Base-by-base conservation (phyloP, 2,888 invertebrate species). In the Eristalis pertinax region DNA sequence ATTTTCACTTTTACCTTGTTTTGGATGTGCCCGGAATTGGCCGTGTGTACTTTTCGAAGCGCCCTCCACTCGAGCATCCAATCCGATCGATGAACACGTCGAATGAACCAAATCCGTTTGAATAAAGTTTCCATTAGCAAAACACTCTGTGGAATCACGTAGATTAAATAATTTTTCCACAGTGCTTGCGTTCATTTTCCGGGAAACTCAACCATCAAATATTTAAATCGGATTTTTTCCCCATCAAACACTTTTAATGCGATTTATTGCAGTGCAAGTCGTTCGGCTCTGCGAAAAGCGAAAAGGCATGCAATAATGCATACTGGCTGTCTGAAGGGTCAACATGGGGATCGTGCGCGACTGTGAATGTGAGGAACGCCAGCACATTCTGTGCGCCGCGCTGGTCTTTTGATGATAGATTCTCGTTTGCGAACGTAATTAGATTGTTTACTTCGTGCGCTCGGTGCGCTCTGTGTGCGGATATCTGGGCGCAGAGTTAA, bases 381-480 rank as follows among this genome's bases (percentile, higher is more conserved):
- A 70, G 64, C 72, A 69, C 38, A 70, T 80, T 80, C 41, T 56
- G 67, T 15, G 10, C 67, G 83, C 62, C 78, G 10, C 67, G 83
- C 62, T 78, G 74, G 83, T 63, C 86, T 83, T 86, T 86, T 84
- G 84, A 87, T 84, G 87, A 80, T 76, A 75, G 76, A 80, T 84
- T 87, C 72, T 32, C 79, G 73, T 84, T 87, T 87, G 73, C 76
- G 24, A 35, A 76, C 73, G 87, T 64, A 87, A 87, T 87, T 87
- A 87, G 87, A 80, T 84, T 84, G 87, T 84, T 84, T 87, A 69
- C 79, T 67, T 68, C 73, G 77, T 85, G 50, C 63, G 43, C 43
- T 43, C 41, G 72, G 75, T 62, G 60, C 63, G 43, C 62, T 38
- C 56, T 73, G 72, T 75, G n/a, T 63, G 75, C 26, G 76, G 73